A percentile compares a stretch with the other conserved stretches of the same genome.
phyloP scores from a whole-genome alignment of 2,797 vertebrate genomes.

The Pipistrellus nathusii region DNA sequence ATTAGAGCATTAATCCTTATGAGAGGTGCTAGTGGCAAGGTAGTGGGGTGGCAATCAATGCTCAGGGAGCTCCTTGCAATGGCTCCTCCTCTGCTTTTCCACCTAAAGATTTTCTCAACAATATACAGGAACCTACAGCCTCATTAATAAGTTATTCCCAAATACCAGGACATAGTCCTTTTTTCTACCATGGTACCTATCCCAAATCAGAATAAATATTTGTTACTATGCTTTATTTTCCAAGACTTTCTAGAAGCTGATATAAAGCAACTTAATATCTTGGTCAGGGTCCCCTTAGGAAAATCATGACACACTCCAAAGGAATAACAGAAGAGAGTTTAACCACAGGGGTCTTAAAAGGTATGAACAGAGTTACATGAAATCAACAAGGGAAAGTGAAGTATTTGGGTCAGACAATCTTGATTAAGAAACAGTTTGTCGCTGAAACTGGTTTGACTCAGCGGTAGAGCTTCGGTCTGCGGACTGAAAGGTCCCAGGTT shows the following conservation, averaged over 20 bases:
- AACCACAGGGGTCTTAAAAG: neutral
- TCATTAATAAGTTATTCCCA: neutral
- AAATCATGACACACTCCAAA: neutral
- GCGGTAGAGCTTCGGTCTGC: too few species aligned
- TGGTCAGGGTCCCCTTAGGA: neutral
- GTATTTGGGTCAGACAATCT: neutral
- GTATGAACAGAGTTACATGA: neutral
- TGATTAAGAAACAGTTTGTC: neutral
- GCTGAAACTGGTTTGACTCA: too few species aligned
- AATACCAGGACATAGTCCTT: neutral
- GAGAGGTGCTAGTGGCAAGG: neutral
- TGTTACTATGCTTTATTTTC: neutral
- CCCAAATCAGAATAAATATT: neutral
- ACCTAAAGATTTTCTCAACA: neutral
- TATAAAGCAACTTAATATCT: neutral
- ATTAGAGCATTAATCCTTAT: neutral
- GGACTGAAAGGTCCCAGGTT: too few species aligned
- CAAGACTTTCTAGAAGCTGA: neutral
- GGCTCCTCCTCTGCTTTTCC: neutral
- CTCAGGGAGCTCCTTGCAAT: neutral
- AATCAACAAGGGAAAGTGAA: neutral
- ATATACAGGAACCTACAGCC: neutral
- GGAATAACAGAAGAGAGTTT: neutral
- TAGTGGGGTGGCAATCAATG: too few species aligned
- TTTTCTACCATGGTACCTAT: neutral